A percentile compares a stretch with the other conserved stretches of the same genome.
Conservation (phyloP, 2,888 invertebrate genomes). For the Orthosia incerta region DNA sequence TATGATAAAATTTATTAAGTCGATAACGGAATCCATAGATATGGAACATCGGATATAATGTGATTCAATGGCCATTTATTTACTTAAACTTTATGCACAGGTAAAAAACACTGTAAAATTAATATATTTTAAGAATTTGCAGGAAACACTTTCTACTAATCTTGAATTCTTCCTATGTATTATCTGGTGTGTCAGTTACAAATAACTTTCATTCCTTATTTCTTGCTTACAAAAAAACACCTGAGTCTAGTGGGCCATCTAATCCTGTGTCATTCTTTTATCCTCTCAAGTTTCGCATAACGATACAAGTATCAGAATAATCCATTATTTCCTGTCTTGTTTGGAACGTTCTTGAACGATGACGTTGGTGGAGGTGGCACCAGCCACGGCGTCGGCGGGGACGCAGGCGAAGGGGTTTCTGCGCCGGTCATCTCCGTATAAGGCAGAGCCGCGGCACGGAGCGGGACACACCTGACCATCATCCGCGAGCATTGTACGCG, state of each 20-base stretch:
- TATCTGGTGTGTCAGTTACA: not conserved
- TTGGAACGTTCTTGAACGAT: too few species aligned
- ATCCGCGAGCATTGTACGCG: too few species aligned
- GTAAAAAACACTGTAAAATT: not conserved
- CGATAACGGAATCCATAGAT: not conserved
- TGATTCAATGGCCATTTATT: not conserved
- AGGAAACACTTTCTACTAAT: not conserved
- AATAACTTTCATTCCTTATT: not conserved
- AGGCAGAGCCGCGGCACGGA: too few species aligned
- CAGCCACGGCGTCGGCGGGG: too few species aligned
- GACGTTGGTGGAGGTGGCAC: too few species aligned
- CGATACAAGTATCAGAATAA: slow-evolving; percentile 28
- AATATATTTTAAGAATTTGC: not conserved
- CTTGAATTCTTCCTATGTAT: not conserved
- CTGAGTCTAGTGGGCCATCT: slow-evolving; percentile 7
- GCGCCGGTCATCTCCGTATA: too few species aligned
- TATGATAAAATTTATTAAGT: slow-evolving; percentile 1
- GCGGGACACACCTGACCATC: too few species aligned
- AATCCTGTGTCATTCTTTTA: slow-evolving; percentile 39
- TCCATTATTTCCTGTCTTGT: slow-evolving; percentile 44
- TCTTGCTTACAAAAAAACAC: not conserved
- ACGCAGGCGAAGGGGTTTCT: too few species aligned
- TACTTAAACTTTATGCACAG: too few species aligned
- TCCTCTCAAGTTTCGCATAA: slow-evolving; percentile 10
- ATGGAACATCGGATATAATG: not conserved